Evolutionary conservation across 2,113 vertebrate genomes (phyloP), one percentile per base, ranked within the genome.

Genomic region (Salvelinus namaycush): DNA sequence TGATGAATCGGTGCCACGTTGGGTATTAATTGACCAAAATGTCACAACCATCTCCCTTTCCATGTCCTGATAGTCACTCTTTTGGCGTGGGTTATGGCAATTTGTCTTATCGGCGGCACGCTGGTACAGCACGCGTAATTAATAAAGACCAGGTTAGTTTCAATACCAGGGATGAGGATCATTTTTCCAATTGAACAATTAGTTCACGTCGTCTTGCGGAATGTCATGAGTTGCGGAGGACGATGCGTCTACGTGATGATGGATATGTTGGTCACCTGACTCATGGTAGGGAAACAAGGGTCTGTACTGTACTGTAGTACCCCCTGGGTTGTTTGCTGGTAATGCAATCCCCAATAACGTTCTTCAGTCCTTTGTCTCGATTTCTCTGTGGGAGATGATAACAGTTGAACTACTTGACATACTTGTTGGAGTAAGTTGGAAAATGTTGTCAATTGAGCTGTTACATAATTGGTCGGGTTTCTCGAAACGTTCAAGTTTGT

Each of bases 91-190:
- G 75, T 79, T 74, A 72, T 59, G 77, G 70, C 48, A 16, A 85
- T 88, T 86, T 73, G 60, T 87, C 80, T 83, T 76, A 82, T 90
- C 22, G 24, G 14, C 70, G 70, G 24, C 75, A 66, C 48, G 29
- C 69, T 70, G 72, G 39, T 29, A 65, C 9, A 82, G 87, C 88
- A 83, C 68, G 84, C 73, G 72, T 31, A 68, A 89, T 89, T 90
- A 89, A 88, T 84, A 85, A 89, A 87, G 83, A 79, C 72, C 74
- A 89, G 83, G 88, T 89, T 87, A 82, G 87, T 86, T 92, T 89
- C 81, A 83, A 79, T 83, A 76, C 75, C 34, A 78, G 34, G 75
- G 76, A 84, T 76, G 57, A 66, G 59, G 74, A 88, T 80, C 70
- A 85, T 85, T 84, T 87, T 88, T 86, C 76, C 76, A 87, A 84